Base-by-base conservation (phyloP, 1,140 invertebrate genomes). In the Aphelinus atriplicis region DNA sequence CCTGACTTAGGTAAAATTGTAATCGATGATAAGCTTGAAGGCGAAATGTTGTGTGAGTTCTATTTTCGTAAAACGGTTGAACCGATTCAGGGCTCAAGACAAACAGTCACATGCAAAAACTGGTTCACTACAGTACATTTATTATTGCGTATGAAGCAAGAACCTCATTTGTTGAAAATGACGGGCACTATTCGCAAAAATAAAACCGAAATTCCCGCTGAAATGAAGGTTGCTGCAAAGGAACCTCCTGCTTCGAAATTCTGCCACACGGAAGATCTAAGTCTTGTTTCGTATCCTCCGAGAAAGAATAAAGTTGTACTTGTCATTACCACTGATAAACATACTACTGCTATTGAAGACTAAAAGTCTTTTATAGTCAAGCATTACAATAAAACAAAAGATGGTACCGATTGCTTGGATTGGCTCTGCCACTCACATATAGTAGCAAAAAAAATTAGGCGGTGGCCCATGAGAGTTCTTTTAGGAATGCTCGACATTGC, bases 1-100 rank as follows among this genome's bases (percentile, higher is more conserved):
- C 79, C 84, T 53, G 85, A 87, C 68, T 55, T 78, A 5, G 83
- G 84, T 45, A 86, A 85, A 82, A 77, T 62, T 71, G 63, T 5
- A 56, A 75, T 58, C 53, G 71, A 10, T 1, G 71, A 63, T 63
- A 55, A 51, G 47, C 57, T 63, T 1, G 45, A 69, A 71, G 7
- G 45, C 3, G 68, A 67, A 55, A 9, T 6, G 3, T 1, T 71
- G 10, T 3, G 64, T 42, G 63, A 68, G 64, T 73, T 74, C 50
- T 74, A 56, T 50, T 57, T 77, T 58, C 66, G 71, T 5, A 45
- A 57, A 47, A n/a, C 55, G 3, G 69, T 55, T 43, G 50, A n/a
- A 60, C 71, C 75, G 7, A 79, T 84, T 57, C 48, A 77, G 10
- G 80, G 81, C 7, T 78, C 78, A 46, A 82, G 82, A 50, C 77